These are phyloP conservation scores for Cantharis rustica DNA, from an alignment of 2,888 invertebrate species.

Conservation along the genomic window DNA sequence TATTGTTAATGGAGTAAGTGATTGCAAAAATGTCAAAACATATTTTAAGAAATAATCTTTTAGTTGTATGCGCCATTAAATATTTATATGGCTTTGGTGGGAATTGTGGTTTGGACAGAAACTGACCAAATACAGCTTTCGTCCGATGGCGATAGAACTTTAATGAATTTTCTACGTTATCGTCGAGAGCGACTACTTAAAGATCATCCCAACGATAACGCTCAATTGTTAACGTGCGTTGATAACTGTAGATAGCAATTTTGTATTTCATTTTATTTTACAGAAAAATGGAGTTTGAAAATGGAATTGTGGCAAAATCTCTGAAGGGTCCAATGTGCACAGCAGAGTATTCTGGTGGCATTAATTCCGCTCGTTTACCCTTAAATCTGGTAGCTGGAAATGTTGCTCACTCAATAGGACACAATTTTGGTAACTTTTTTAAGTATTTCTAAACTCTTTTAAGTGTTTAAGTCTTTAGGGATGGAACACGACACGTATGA, in stretches of 20 bases:
- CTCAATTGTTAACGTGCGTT: constrained; percentile 90
- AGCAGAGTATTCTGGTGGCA: constrained; percentile 94
- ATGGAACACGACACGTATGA: constrained; percentile 94
- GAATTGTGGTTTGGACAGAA: constrained; percentile 94
- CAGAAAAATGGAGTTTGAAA: constrained; percentile 86
- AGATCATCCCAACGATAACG: constrained; percentile 94
- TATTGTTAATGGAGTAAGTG: constrained; percentile 90
- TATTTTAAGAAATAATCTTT: constrained; percentile 4
- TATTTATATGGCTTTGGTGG: constrained; percentile 95
- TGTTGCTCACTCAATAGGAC: constrained; percentile 98
- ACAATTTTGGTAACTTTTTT: constrained; percentile 96
- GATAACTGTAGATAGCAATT: constrained; percentile 38
- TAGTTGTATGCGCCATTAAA: constrained; percentile 94
- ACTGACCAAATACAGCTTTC: constrained; percentile 82
- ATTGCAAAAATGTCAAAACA: neutral
- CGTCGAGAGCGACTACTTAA: constrained; percentile 77
- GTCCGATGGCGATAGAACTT: constrained; percentile 83
- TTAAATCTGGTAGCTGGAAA: constrained; percentile 93
- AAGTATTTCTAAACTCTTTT: too few relatives aligned
- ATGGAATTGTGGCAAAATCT: constrained; percentile 97
- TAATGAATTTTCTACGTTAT: constrained; percentile 90
- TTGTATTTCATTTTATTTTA: neutral
- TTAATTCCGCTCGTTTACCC: constrained; percentile 89
- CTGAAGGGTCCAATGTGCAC: constrained; percentile 97
- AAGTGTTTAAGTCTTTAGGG: too few relatives aligned